Conservation (phyloP, 2,113 vertebrate genomes). For the Sprattus sprattus region DNA sequence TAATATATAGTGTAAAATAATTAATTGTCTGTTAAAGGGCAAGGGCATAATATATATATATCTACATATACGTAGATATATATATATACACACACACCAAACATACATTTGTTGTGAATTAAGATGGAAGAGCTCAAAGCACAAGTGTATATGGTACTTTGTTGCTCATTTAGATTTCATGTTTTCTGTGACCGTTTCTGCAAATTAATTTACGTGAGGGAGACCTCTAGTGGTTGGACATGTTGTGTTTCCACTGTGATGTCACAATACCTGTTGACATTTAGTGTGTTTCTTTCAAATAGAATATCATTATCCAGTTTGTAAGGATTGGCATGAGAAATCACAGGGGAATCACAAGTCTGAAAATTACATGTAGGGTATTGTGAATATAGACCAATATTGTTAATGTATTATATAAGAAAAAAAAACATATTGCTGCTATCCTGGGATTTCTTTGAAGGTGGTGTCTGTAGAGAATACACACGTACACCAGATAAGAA, state of each 20-base stretch:
- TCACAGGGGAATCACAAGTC: neutral
- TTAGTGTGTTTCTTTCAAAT: slow-evolving; percentile 5
- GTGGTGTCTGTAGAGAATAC: neutral
- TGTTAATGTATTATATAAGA: neutral
- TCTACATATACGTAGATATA: neutral
- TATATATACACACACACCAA: neutral
- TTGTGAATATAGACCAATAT: neutral
- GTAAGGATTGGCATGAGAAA: neutral
- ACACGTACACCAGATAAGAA: neutral
- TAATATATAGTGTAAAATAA: slow-evolving; percentile 5
- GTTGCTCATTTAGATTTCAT: slow-evolving; percentile 5
- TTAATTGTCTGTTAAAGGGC: slow-evolving; percentile 1
- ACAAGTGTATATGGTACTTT: slow-evolving; percentile 7
- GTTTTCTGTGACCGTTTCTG: slow-evolving; percentile 8
- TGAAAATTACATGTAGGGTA: neutral
- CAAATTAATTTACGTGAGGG: neutral
- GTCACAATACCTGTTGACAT: neutral
- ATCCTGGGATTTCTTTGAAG: slow-evolving; percentile 5
- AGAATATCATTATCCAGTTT: neutral
- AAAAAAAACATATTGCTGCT: neutral
- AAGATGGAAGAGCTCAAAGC: slow-evolving; percentile 15
- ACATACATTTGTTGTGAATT: slow-evolving; percentile 3
- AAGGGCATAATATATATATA: neutral
- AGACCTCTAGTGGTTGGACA: neutral
- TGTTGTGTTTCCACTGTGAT: slow-evolving; percentile 11